Conservation (phyloP, 1,140 invertebrate genomes). For the Brachionus manjavacas region DNA sequence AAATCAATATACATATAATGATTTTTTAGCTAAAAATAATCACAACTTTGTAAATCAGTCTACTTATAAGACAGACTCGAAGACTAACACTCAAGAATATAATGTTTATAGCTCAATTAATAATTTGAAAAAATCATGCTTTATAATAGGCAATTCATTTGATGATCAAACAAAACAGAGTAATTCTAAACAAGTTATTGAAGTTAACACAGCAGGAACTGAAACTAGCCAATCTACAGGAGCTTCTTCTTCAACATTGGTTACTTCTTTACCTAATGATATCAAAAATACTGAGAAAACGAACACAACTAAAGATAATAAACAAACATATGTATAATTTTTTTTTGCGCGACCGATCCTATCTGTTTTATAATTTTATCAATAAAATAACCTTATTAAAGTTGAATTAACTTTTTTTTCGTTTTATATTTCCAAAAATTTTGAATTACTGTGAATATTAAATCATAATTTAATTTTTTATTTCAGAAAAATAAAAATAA, state of each 20-base stretch:
- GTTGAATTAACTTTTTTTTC: neutral
- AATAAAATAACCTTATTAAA: neutral
- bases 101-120: neutral
- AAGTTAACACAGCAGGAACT: neutral
- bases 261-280: neutral
- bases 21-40: constrained; percentile 11
- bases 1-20: constrained; percentile 22
- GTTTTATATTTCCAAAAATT: no score
- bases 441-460: no score
- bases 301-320: neutral
- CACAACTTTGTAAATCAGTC: neutral
- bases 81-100: neutral
- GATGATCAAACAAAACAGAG: neutral
- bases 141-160: neutral
- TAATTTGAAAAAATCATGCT: neutral
- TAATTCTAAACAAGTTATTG: neutral
- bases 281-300: neutral
- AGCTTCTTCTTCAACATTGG: neutral
- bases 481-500: no score
- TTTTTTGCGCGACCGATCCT: neutral
- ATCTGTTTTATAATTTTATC: neutral
- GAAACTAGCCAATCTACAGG: neutral
- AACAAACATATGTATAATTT: constrained; percentile 33
- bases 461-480: no score
- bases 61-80: neutral